Base-by-base conservation (phyloP, 2,113 vertebrate genomes). In the Leucopsar rothschildi region DNA sequence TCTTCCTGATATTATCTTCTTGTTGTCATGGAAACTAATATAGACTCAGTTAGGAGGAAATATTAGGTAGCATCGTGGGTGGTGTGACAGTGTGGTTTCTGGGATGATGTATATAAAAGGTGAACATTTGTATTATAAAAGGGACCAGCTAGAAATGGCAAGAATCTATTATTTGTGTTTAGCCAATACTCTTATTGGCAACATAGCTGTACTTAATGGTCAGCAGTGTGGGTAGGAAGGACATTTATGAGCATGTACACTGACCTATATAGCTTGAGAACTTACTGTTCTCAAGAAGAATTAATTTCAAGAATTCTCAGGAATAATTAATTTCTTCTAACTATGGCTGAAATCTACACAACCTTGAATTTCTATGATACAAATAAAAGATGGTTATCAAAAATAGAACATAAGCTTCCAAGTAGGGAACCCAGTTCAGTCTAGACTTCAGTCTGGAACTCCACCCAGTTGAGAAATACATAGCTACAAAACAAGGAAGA, bases 1-100 rank as follows among this genome's bases (percentile, higher is more conserved):
- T 75, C 85, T 23, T 93, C 68, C 60, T 50, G 27, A 39, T 81
- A 52, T 10, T 44, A 44, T 91, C 75, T 61, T 78, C n/a, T 39
- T 82, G 72, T 95, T 92, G 65, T 88, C 86, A 77, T 63, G 53
- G 90, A 92, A 96, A 95, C 89, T 28, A 73, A 86, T 64, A 59
- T 8, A 82, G 79, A 35, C 39, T 90, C 66, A 55, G 24, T 71
- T 45, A 70, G 63, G 64, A 88, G 42, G 68, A 82, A 83, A 22
- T 59, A 64, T 4, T 76, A 37, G 23, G 60, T 57, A 77, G 47
- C 17, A 10, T 20, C 33, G 29, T 24, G 35, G 23, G 29, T 60
- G 40, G 35, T 53, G 29, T 12, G 31, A n/a, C 16, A 19, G 5
- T 61, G 37, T 57, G 27, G 14, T 23, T 83, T 77, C 63, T 70